Conservation (phyloP, 2,113 vertebrate genomes). For the Genyomyrus donnyi region DNA sequence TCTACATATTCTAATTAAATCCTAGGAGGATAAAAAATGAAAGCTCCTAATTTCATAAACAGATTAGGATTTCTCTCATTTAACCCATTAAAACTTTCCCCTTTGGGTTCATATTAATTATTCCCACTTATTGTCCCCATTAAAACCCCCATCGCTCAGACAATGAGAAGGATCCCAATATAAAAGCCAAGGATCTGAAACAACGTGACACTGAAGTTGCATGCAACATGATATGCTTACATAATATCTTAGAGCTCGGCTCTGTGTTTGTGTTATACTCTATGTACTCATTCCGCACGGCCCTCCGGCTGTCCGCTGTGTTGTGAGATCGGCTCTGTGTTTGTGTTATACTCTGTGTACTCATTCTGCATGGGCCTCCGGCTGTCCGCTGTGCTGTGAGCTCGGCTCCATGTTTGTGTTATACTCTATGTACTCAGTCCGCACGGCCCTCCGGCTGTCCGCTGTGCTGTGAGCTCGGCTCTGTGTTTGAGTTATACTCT, state of each 20-base stretch:
- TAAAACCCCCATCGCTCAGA: not conserved
- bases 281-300: not conserved
- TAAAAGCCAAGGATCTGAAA: constrained; percentile 6
- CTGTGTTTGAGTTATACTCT: not conserved
- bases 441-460: not conserved
- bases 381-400: not conserved
- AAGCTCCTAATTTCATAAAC: constrained; percentile 41
- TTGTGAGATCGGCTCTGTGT: not conserved
- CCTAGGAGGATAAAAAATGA: constrained; percentile 28
- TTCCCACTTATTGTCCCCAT: constrained; percentile 27
- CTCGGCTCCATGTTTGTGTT: not conserved
- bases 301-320: not conserved
- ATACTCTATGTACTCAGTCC: constrained; percentile 27
- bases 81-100: constrained; percentile 28
- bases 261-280: not conserved
- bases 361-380: not conserved
- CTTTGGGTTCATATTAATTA: constrained; percentile 33
- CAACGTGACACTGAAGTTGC: not conserved
- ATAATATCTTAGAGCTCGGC: not conserved
- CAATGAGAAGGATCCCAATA: constrained; percentile 12
- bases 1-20: constrained; percentile 23
- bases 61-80: constrained; percentile 45
- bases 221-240: not conserved
- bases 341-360: constrained; percentile 11
- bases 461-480: not conserved